These are phyloP conservation scores for Rhopalosiphum maidis DNA, from an alignment of 1,140 invertebrate genomes.

Conservation along the genomic window DNA sequence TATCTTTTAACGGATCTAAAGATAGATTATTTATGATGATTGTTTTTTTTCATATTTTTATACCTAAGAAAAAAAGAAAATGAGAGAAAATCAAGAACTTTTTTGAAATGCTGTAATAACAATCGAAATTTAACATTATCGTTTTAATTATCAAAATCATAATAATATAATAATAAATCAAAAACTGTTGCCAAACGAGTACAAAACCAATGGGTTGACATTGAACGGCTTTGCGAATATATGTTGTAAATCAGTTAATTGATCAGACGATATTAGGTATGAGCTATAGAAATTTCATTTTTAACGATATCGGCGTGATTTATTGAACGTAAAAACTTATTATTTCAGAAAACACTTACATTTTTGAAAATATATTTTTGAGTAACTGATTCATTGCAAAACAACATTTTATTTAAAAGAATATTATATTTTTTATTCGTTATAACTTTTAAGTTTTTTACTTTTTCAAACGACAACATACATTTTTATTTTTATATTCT, in stretches of 20 bases:
- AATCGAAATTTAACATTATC: conserved; percentile 22
- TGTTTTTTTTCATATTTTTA: conserved; percentile 56
- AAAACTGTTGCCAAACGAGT: conserved; percentile 29
- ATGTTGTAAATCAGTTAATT: background rate
- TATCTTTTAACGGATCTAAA: conserved; percentile 17
- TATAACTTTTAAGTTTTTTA: too few species aligned
- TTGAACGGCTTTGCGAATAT: background rate
- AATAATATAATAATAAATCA: conserved; percentile 23
- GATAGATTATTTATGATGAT: too few species aligned
- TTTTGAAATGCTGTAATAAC: conserved; percentile 32
- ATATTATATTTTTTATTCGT: too few species aligned
- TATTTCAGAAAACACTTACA: too few species aligned
- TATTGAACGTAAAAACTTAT: too few species aligned
- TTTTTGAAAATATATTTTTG: too few species aligned
- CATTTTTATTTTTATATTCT: too few species aligned
- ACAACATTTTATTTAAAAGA: too few species aligned
- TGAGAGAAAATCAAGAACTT: conserved; percentile 28
- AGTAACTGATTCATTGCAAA: too few species aligned
- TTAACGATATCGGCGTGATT: background rate
- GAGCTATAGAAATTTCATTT: conserved; percentile 3
- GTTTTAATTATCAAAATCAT: conserved; percentile 28
- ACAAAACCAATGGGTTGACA: background rate
- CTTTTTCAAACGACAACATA: too few species aligned
- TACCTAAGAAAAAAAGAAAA: conserved; percentile 27
- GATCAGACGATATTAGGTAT: background rate